Percentiles rank a stretch among this genome's conserved stretches.
Evolutionary conservation across 2,113 vertebrate species (phyloP).

Genomic region (Conger conger): DNA sequence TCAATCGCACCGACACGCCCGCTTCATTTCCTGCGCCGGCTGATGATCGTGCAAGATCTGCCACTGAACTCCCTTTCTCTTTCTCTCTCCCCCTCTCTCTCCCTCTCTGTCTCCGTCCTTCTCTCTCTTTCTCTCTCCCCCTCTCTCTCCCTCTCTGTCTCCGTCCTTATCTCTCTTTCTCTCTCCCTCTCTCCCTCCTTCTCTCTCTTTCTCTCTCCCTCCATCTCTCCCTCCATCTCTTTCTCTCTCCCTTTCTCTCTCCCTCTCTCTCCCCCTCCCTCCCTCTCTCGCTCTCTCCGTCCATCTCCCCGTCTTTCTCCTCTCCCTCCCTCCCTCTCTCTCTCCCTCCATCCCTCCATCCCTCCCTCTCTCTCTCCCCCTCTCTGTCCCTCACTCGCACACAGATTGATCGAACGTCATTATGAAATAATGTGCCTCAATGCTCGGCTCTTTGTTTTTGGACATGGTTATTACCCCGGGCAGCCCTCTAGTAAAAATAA

Average conservation of each 20-base stretch:
- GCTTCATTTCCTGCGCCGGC: background rate
- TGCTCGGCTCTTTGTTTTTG: background rate
- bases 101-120: too few relatives aligned
- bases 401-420: background rate
- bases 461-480: background rate
- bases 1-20: background rate
- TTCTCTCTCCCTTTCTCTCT: background rate
- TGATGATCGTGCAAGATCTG: background rate
- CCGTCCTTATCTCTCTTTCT: background rate
- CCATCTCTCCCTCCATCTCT: background rate
- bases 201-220: background rate
- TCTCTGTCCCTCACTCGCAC: constrained; percentile 19
- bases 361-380: background rate
- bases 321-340: background rate
- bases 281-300: background rate
- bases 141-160: too few relatives aligned
- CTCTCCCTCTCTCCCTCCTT: background rate
- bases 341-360: too few relatives aligned
- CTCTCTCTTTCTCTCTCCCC: too few relatives aligned
- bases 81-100: background rate
- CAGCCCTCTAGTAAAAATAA: background rate
- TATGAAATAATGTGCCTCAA: background rate
- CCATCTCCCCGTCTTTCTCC: background rate
- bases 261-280: background rate
- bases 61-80: background rate